These are phyloP conservation scores for Ramphastos sulfuratus DNA, from an alignment of 2,113 vertebrate genomes.

Conservation along the genomic window DNA sequence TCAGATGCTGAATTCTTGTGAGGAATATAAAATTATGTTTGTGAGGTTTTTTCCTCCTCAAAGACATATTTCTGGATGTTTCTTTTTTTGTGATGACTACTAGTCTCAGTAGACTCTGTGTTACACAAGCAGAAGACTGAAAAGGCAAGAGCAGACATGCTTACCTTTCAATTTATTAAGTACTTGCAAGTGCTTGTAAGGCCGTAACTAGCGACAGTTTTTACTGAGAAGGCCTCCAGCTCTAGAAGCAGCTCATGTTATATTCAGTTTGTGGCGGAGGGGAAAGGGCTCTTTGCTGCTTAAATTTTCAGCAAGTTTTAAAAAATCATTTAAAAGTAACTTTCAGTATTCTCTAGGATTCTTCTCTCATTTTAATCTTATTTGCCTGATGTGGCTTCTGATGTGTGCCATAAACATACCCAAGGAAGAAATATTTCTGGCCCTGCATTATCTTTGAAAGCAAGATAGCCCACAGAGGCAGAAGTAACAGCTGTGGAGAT, in stretches of 20 bases:
- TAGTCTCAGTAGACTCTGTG: neutral
- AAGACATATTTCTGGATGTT: neutral
- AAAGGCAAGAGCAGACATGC: conserved; percentile 25
- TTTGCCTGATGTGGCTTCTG: neutral
- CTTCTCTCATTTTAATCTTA: neutral
- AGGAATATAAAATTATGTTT: neutral
- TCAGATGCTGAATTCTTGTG: neutral
- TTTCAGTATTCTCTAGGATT: neutral
- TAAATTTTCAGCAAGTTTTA: neutral
- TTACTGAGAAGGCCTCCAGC: neutral
- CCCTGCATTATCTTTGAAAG: neutral
- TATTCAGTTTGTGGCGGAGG: neutral
- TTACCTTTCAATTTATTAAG: neutral
- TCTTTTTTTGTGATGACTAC: neutral
- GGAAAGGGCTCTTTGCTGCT: neutral
- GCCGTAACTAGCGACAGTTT: neutral
- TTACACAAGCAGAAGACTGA: neutral
- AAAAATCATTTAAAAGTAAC: neutral
- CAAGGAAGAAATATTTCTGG: neutral
- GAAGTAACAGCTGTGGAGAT: neutral
- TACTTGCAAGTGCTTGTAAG: neutral
- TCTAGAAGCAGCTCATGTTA: neutral
- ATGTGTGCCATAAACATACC: neutral
- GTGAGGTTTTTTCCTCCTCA: neutral
- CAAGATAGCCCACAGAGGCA: neutral